A percentile compares a stretch with the other conserved stretches of the same genome.
Conservation (phyloP, 2,888 invertebrate genomes). For the Amphipyra tragopoginis region DNA sequence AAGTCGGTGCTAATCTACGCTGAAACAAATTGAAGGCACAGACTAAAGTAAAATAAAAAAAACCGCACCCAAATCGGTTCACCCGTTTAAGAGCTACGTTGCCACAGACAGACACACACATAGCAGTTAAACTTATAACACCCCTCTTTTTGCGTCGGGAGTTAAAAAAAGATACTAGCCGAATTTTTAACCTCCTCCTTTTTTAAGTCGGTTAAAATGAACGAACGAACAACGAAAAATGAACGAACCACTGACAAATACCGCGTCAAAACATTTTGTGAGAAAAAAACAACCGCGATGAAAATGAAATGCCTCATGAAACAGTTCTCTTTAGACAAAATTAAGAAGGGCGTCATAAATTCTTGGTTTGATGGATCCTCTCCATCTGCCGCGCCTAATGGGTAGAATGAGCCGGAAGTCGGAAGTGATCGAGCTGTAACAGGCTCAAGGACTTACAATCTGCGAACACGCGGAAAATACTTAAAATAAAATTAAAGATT, state of each 20-base stretch:
- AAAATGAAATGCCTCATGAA: not conserved
- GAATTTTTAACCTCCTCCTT: too few relatives aligned
- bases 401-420: not conserved
- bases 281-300: not conserved
- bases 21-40: too few relatives aligned
- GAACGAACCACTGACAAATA: not conserved
- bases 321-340: not conserved
- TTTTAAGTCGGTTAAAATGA: too few relatives aligned
- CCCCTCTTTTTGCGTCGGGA: too few relatives aligned
- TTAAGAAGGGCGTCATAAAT: slow-evolving; percentile 4
- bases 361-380: slow-evolving; percentile 35
- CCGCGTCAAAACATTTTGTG: not conserved
- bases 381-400: slow-evolving; percentile 16
- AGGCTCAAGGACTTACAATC: slow-evolving; percentile 33
- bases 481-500: slow-evolving; percentile 43
- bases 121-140: too few relatives aligned
- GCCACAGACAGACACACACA: too few relatives aligned
- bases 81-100: too few relatives aligned
- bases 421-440: slow-evolving; percentile 36
- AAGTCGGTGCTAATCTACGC: too few relatives aligned
- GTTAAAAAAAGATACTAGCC: too few relatives aligned
- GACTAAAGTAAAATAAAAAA: too few relatives aligned
- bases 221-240: too few relatives aligned
- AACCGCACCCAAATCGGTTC: too few relatives aligned
- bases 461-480: slow-evolving; percentile 17